Conservation (phyloP, 2,113 vertebrate species). For the Hylia prasina region DNA sequence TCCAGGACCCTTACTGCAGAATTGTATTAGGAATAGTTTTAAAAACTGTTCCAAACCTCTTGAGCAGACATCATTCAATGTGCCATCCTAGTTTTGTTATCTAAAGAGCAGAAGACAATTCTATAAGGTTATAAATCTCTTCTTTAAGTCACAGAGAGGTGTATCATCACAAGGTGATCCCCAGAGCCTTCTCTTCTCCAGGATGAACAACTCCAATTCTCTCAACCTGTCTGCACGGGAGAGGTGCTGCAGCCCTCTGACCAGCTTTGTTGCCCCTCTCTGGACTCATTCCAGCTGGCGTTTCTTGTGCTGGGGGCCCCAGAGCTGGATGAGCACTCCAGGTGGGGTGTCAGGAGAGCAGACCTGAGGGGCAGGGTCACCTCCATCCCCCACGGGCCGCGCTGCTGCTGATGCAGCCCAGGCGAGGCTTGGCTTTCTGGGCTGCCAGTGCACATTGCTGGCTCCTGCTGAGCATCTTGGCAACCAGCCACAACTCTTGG, state of each 20-base stretch:
- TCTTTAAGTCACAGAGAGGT: background rate
- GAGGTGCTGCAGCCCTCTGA: background rate
- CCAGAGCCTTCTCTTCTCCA: background rate
- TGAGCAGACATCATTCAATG: background rate
- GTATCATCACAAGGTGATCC: background rate
- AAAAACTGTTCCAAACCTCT: background rate
- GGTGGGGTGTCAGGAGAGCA: too few species aligned
- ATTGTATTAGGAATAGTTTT: background rate
- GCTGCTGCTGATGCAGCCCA: background rate
- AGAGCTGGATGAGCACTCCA: background rate
- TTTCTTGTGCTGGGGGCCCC: background rate
- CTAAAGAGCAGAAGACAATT: background rate
- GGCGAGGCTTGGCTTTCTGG: background rate
- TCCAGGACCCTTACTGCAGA: background rate
- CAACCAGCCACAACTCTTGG: background rate
- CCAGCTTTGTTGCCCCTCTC: background rate
- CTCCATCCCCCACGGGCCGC: background rate
- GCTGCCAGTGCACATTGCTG: background rate
- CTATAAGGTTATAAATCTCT: background rate
- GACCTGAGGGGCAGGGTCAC: background rate
- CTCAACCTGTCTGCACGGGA: background rate
- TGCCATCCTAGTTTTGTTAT: background rate
- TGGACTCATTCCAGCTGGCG: background rate
- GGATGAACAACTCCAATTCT: background rate
- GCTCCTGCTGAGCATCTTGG: background rate